Base-by-base conservation (phyloP, 2,113 vertebrate genomes). In the Pelodiscus sinensis region DNA sequence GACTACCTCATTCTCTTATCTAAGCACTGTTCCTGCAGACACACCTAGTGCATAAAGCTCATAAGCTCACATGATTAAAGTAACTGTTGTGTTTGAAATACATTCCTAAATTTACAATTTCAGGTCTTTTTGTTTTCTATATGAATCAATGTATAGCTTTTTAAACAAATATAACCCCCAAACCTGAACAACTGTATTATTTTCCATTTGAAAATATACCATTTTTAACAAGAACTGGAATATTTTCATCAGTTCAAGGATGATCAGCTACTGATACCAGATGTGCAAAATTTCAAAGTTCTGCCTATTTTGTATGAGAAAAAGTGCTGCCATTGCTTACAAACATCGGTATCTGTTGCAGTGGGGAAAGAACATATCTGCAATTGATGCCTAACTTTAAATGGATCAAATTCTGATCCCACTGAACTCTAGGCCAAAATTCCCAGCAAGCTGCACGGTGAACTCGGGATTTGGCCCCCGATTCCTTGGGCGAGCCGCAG, bases 181-280 rank as follows among this genome's bases (percentile, higher is more conserved):
- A 1, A 78, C 5, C 0, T 0, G 78, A 38, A 2, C 0, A 15
- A 35, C 0, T 3, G 2, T 0, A 6, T 2, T 1, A 10, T 0
- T 29, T 1, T 2, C 65, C 29, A 13, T 8, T 0, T 19, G 2
- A 16, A 24, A 54, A 5, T 1, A 12, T 0, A 2, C 4, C 44
- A 0, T 14, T n/a, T 50, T 29, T 2, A 19, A 51, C 15, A 22
- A 1, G 2, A 5, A 2, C 2, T 54, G 15, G 2, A 3, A 15
- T 27, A 7, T 1, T 27, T 55, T 4, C 16, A 1, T 3, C 2
- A 0, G 44, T 2, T 4, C 18, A 24, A 29, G 11, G 56, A 11
- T 50, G 65, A 2, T 19, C 25, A 0, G 19, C 52, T 8, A 9
- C 29, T 13, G 60, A 44, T 27, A 22, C 31, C 82, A 16, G 21